Conservation (phyloP, 2,797 vertebrate species). For the Esox lucius region DNA sequence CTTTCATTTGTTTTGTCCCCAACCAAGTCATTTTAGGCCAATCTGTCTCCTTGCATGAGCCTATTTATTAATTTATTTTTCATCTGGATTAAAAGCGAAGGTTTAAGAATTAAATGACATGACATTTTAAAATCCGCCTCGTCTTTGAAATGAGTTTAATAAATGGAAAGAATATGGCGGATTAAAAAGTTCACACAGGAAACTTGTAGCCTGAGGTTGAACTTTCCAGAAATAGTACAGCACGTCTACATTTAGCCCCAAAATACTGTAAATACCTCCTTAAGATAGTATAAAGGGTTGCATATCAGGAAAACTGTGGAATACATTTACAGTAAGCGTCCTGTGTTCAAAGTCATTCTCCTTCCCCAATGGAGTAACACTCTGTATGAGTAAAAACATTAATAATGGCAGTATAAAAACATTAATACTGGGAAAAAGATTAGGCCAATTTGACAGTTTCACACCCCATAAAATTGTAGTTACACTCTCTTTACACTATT, state of each 20-base stretch:
- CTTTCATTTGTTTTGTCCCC: background rate
- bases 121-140: background rate
- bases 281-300: background rate
- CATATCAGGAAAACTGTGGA: background rate
- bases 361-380: background rate
- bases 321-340: background rate
- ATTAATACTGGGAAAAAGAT: too few relatives aligned
- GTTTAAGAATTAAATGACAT: constrained; percentile 5
- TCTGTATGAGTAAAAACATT: background rate
- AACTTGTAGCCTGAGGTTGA: constrained; percentile 5
- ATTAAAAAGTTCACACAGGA: background rate
- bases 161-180: background rate
- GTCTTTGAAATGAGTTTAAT: background rate
- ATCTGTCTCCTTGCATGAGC: background rate
- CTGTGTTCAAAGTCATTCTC: background rate
- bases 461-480: too few relatives aligned
- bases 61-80: background rate
- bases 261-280: background rate
- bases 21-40: background rate
- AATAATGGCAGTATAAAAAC: background rate
- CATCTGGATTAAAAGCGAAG: background rate
- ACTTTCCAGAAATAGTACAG: background rate
- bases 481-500: too few relatives aligned
- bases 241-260: background rate
- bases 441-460: too few relatives aligned